Base-by-base conservation (phyloP, 2,888 invertebrate species). In the Cactoblastis cactorum region DNA sequence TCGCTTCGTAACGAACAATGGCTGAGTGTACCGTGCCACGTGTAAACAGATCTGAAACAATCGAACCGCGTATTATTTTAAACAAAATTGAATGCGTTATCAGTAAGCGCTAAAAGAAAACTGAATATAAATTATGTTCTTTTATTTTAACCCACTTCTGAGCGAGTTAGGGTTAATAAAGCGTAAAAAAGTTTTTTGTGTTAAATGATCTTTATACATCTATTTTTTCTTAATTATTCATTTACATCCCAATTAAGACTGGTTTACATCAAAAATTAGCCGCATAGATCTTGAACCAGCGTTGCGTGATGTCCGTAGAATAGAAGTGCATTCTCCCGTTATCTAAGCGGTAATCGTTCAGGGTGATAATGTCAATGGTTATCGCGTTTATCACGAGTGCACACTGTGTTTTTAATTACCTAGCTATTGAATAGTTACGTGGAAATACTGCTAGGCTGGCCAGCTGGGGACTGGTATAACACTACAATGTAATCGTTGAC, bases 1-100 rank as follows among this genome's bases (percentile, higher is more conserved):
- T 43, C 43, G 43, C 43, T 28, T 43, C 28, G 43, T 28, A 11
- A 28, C 43, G 43, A 43, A 43, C 43, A 43, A 32, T 43, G 28
- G 43, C 28, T 17, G 28, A 43, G 28, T 28, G 43, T 43, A 43
- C 43, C 17, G 8, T 24, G 37, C 8, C 37, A 3, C 41, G 28
- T 17, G 43, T 43, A 43, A 43, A 43, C 43, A 43, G 28, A 18
- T 1, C 1, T 4, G 28, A 11, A 43, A 43, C 43, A 43, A 43
- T 43, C n/a, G 43, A 12, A 15, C 11, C 3, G 28, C 15, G 43
- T 28, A 15, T 17, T 28, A 3, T 28, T 28, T 28, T 11, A 39
- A 37, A 37, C 33, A 33, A 12, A 12, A 33, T 3, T 12, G 28
- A 28, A 8, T 9, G 8, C 28, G 9, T 28, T 28, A 28, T 4